These are phyloP conservation scores for Echinops telfairi DNA, from an alignment of 2,113 vertebrate species.

Conservation along the genomic window DNA sequence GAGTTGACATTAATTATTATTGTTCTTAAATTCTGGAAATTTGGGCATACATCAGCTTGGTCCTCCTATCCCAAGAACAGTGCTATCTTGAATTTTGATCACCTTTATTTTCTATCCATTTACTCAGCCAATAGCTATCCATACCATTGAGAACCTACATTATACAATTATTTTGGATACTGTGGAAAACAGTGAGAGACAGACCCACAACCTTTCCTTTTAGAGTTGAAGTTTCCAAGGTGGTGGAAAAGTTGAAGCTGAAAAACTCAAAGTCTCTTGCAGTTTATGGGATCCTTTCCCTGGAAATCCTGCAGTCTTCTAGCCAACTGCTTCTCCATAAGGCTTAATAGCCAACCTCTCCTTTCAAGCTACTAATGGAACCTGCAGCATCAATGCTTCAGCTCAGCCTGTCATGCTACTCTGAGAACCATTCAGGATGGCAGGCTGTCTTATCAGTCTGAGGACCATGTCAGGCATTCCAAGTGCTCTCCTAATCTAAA, in stretches of 20 bases:
- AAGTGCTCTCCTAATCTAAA: background rate
- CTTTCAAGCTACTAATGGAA: background rate
- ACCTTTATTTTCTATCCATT: background rate
- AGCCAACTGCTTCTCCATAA: background rate
- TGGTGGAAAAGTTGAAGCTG: background rate
- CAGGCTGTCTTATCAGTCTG: background rate
- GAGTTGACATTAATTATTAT: background rate
- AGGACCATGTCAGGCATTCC: background rate
- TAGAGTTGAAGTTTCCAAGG: background rate
- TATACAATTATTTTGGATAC: background rate
- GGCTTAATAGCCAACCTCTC: background rate
- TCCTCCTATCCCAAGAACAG: background rate
- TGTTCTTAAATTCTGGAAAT: constrained; percentile 28
- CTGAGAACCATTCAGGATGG: background rate
- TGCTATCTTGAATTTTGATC: background rate
- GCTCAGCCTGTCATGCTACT: background rate
- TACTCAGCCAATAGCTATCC: background rate
- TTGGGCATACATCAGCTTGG: background rate
- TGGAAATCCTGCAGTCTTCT: background rate
- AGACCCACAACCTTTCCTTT: background rate
- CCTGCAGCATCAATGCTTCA: background rate
- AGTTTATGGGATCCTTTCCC: background rate
- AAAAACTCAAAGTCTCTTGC: background rate
- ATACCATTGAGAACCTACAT: background rate
- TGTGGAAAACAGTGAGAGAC: background rate